Conservation (phyloP, 2,113 vertebrate genomes). For the Corythaeola cristata region DNA sequence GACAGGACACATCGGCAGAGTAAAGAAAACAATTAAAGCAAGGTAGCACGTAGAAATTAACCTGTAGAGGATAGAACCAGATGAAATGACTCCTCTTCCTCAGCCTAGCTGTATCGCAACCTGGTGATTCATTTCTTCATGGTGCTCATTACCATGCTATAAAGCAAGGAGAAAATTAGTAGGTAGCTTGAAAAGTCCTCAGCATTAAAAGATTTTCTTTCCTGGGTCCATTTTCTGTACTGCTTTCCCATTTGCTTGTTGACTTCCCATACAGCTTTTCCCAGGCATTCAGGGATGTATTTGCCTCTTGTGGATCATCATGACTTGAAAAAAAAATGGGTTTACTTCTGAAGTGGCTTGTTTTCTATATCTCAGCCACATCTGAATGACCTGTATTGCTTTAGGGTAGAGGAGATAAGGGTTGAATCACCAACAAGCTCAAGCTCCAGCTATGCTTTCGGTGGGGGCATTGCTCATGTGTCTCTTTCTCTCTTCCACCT, state of each 20-base stretch:
- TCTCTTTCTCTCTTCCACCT: background rate
- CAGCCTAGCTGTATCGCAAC: background rate
- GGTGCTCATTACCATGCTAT: background rate
- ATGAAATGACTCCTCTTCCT: background rate
- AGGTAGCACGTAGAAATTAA: background rate
- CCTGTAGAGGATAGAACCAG: background rate
- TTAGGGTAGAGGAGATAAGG: background rate
- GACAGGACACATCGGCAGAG: background rate
- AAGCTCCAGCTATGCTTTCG: background rate
- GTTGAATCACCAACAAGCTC: background rate
- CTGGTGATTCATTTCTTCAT: background rate
- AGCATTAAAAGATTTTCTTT: background rate
- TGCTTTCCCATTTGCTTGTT: background rate
- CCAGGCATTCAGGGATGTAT: background rate
- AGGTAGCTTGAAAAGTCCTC: background rate
- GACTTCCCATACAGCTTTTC: background rate
- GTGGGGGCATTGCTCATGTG: background rate
- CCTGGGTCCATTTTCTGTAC: background rate
- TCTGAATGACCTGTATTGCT: background rate
- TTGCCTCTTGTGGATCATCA: background rate
- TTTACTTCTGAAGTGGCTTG: background rate
- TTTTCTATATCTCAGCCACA: background rate
- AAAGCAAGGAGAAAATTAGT: conserved; percentile 1
- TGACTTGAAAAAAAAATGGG: background rate
- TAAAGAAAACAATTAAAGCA: conserved; percentile 31